phyloP scores from a whole-genome alignment of 2,888 invertebrate genomes.

The Andrena marginata region DNA sequence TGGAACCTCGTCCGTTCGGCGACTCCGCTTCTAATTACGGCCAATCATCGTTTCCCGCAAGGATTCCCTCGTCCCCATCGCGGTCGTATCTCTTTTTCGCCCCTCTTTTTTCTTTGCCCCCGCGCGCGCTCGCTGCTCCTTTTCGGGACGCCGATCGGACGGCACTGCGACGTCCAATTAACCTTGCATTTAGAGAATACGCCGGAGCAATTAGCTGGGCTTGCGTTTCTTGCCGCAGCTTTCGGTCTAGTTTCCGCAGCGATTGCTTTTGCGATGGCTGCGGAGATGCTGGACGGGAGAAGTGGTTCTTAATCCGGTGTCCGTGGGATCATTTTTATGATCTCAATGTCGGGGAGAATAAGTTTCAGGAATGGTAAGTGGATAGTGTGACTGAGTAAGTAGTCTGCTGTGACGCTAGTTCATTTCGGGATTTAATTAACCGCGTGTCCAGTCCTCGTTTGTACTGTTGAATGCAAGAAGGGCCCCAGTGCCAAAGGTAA shows the following conservation, averaged over 20 bases:
- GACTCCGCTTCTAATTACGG: conserved; percentile 43
- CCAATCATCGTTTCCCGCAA: conserved; percentile 51
- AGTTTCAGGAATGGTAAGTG: too few species aligned
- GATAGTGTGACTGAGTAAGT: too few species aligned
- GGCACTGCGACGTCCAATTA: conserved; percentile 27
- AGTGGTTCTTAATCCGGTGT: too few species aligned
- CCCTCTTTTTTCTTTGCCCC: background rate
- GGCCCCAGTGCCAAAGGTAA: too few species aligned
- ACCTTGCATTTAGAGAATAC: conserved; percentile 34
- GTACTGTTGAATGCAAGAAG: too few species aligned
- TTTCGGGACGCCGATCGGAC: conserved; percentile 22
- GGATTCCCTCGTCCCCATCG: conserved; percentile 6
- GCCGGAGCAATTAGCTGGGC: conserved; percentile 25
- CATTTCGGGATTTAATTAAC: too few species aligned
- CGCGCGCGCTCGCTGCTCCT: conserved; percentile 7
- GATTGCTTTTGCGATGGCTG: background rate
- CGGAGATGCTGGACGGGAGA: too few species aligned
- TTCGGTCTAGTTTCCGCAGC: background rate
- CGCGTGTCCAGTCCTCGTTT: too few species aligned
- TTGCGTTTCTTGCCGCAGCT: background rate
- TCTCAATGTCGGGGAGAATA: too few species aligned
- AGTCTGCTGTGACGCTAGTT: too few species aligned
- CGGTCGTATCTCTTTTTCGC: background rate
- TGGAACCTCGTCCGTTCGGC: conserved; percentile 18
- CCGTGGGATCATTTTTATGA: too few species aligned